Evolutionary conservation across 2,797 vertebrate species (phyloP), one percentile per base, ranked within the genome.

Genomic region (Oreonectes daqikongensis): DNA sequence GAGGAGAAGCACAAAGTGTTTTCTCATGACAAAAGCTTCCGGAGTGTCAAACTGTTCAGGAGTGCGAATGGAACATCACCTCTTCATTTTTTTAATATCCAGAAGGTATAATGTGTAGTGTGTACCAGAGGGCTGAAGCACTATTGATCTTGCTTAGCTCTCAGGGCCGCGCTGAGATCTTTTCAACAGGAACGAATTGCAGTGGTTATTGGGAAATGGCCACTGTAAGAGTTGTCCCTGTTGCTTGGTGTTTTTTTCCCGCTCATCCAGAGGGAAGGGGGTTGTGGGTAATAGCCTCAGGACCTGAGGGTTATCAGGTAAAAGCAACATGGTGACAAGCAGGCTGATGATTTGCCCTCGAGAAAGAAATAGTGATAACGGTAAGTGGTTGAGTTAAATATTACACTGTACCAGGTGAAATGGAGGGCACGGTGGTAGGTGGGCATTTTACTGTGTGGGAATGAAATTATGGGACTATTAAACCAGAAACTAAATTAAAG

Each of bases 41-140:
- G 65, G 67, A 75, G 18, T 65, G 46, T 75, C 60, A 75, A 71
- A 72, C 69, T 55, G 22, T 59, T 69, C 42, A 61, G 42, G 42
- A 55, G 32, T 46, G 17, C 26, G 65, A 42, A 70, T 20, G 30
- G 64, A 78, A 64, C 68, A 66, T 72, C 38, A 64, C 72, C 64
- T 82, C 78, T 74, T 80, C 59, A 67, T 67, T 83, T 66, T 78
- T 78, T 80, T 78, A 73, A 78, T 80, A 79, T 76, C 72, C 60
- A 68, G 53, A 64, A 76, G 65, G 77, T 72, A 50, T 80, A 85
- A 65, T 20, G 64, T 55, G 40, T 70, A 80, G 59, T 1, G 46
- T 72, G 46, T 52, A 44, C 72, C 24, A 6, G 65, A 59, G 72
- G 61, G 72, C 42, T 76, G 71, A 73, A 75, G 68, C 22, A 18